A percentile compares a stretch with the other conserved stretches of the same genome.
Conservation (phyloP, 2,797 vertebrate genomes). For the Luscinia luscinia region DNA sequence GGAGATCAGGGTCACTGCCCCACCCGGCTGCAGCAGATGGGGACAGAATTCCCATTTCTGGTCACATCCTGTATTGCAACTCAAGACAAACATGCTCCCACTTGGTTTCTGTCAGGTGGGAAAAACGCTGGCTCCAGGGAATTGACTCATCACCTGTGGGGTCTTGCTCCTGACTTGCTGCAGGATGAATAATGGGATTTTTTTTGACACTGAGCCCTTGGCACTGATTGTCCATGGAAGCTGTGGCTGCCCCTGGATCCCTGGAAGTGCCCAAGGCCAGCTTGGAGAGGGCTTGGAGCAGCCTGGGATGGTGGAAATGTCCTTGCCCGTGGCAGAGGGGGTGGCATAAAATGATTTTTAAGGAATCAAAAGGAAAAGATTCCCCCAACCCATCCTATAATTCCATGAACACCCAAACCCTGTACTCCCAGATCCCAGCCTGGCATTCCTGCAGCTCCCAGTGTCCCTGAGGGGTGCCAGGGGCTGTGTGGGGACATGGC, state of each 20-base stretch:
- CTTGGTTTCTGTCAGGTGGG: background rate
- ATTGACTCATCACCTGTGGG: background rate
- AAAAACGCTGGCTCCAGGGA: background rate
- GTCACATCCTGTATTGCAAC: too few relatives aligned
- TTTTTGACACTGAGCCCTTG: background rate
- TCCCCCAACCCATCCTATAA: background rate
- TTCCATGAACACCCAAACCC: background rate
- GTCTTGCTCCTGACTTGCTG: background rate
- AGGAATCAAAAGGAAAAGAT: too few relatives aligned
- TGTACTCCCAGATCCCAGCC: background rate
- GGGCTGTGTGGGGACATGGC: background rate
- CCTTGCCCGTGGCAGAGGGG: background rate
- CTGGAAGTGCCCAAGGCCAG: background rate
- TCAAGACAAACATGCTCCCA: accelerated
- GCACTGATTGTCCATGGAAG: background rate
- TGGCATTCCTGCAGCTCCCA: background rate
- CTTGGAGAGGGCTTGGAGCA: accelerated
- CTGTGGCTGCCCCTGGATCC: background rate
- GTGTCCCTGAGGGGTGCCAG: background rate
- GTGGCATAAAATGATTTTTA: background rate
- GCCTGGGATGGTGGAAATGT: accelerated
- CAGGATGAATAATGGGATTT: background rate
- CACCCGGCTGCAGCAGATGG: too few relatives aligned
- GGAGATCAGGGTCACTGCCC: too few relatives aligned
- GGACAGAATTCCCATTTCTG: too few relatives aligned